phyloP scores from a whole-genome alignment of 53 echinoderm and acorn worm species.

The Astropecten irregularis region DNA sequence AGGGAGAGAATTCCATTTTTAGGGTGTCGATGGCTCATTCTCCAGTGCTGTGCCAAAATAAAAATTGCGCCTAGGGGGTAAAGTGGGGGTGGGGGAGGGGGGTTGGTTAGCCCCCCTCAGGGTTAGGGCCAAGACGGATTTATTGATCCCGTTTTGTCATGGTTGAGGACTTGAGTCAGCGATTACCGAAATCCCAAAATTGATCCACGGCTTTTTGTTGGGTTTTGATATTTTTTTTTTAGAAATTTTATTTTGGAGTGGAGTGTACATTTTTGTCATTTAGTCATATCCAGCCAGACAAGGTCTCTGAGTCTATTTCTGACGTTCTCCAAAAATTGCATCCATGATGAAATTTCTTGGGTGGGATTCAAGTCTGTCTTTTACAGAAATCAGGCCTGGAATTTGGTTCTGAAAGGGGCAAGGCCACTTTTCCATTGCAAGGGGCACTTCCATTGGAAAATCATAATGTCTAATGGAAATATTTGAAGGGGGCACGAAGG shows the following conservation, averaged over 20 bases:
- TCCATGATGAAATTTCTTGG: background rate
- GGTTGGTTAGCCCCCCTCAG: background rate
- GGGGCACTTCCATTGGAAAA: no score
- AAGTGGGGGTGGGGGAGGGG: no score
- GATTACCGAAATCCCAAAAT: background rate
- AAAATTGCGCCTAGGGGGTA: no score
- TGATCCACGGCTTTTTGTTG: no score
- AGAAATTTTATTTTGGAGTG: no score
- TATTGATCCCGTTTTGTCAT: conserved; percentile 1
- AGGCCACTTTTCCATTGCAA: no score
- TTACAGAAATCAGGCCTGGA: no score
- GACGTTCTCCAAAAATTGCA: background rate
- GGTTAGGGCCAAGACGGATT: conserved; percentile 1
- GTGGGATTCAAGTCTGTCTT: background rate
- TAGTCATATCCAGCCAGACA: conserved; percentile 56
- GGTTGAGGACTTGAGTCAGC: conserved; percentile 28
- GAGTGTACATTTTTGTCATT: conserved; percentile 28
- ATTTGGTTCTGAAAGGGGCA: no score
- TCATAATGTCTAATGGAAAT: no score
- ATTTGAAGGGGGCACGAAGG: no score
- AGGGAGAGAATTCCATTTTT: conserved; percentile 47
- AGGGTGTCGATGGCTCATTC: conserved; percentile 19
- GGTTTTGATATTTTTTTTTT: conserved; percentile 6
- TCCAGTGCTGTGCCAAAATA: no score
- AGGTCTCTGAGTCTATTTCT: conserved; percentile 5